phyloP scores from a whole-genome alignment of 2,888 invertebrate species.

The Lamproptera curius region DNA sequence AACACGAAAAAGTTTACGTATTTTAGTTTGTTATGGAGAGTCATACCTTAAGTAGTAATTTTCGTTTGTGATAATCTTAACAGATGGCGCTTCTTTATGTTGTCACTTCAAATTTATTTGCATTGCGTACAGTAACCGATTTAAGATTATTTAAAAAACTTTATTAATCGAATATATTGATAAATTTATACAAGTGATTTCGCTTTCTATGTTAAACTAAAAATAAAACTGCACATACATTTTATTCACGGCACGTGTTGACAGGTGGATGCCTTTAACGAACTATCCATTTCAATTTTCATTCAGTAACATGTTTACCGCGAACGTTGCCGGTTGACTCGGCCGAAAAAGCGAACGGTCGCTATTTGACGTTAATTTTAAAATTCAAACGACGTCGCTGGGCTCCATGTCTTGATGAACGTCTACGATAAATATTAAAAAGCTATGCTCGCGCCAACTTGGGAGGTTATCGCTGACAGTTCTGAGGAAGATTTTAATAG shows the following conservation, averaged over 20 bases:
- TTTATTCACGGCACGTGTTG: background rate
- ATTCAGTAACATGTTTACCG: slow-evolving; percentile 36
- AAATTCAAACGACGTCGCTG: slow-evolving; percentile 36
- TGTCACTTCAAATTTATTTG: too few species aligned
- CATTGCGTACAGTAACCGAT: too few species aligned
- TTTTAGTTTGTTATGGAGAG: too few species aligned
- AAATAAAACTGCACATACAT: background rate
- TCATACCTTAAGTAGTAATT: too few species aligned
- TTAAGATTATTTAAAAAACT: too few species aligned
- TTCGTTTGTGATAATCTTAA: too few species aligned
- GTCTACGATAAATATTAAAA: slow-evolving; percentile 31
- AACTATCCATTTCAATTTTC: slow-evolving; percentile 16
- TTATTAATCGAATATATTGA: too few species aligned
- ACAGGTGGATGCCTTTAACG: slow-evolving; percentile 2
- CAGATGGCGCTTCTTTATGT: too few species aligned
- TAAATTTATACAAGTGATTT: background rate
- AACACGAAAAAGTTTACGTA: too few species aligned
- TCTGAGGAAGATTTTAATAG: slow-evolving; percentile 55
- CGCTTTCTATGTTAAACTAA: background rate
- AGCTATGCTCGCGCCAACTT: slow-evolving; percentile 50
- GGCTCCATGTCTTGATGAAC: slow-evolving; percentile 37
- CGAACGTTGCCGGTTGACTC: slow-evolving; percentile 34
- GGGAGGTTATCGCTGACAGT: slow-evolving; percentile 34
- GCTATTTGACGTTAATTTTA: slow-evolving; percentile 29
- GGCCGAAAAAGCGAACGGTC: slow-evolving; percentile 27